A percentile compares a stretch with the other conserved stretches of the same genome.
Evolutionary conservation across 2,797 vertebrate genomes (phyloP).

Genomic region (Coregonus ussuriensis): DNA sequence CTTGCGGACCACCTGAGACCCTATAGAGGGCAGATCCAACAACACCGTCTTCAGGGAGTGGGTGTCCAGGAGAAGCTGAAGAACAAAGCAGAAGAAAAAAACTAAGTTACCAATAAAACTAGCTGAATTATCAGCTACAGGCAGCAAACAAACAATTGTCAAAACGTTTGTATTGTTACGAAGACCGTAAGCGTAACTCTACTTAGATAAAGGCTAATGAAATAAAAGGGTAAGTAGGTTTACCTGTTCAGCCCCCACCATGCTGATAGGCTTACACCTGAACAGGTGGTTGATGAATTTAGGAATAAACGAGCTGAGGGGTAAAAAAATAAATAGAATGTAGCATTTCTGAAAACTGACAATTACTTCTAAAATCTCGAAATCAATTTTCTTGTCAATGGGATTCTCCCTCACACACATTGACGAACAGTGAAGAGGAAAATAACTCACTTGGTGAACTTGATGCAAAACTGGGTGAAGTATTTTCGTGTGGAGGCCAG

Average conservation of each 20-base stretch:
- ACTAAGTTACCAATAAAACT: background rate
- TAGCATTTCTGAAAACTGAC: background rate
- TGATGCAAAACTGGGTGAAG: slow-evolving; percentile 99
- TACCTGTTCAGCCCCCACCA: slow-evolving; percentile 99
- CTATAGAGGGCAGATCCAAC: slow-evolving; percentile 95
- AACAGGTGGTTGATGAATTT: slow-evolving; percentile 99
- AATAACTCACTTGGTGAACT: slow-evolving; percentile 93
- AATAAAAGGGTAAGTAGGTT: slow-evolving; percentile 87
- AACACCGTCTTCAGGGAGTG: slow-evolving; percentile 98
- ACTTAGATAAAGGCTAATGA: background rate
- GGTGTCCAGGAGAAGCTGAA: slow-evolving; percentile 94
- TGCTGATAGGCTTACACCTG: slow-evolving; percentile 98
- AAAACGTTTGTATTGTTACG: slow-evolving; percentile 76
- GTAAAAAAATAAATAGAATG: slow-evolving; percentile 41
- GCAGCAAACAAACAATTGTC: background rate
- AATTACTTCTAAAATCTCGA: no score
- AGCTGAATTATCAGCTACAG: background rate
- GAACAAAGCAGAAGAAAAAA: slow-evolving; percentile 87
- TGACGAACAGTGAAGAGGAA: slow-evolving; percentile 3
- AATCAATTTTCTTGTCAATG: background rate
- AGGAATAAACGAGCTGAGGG: slow-evolving; percentile 93
- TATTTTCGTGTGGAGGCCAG: slow-evolving; percentile 97
- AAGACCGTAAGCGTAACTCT: background rate
- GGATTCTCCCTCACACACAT: slow-evolving; percentile 71
- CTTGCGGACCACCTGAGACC: slow-evolving; percentile 96